phyloP scores from a whole-genome alignment of 2,797 vertebrate genomes.

The Mormyrus hasselquistii region DNA sequence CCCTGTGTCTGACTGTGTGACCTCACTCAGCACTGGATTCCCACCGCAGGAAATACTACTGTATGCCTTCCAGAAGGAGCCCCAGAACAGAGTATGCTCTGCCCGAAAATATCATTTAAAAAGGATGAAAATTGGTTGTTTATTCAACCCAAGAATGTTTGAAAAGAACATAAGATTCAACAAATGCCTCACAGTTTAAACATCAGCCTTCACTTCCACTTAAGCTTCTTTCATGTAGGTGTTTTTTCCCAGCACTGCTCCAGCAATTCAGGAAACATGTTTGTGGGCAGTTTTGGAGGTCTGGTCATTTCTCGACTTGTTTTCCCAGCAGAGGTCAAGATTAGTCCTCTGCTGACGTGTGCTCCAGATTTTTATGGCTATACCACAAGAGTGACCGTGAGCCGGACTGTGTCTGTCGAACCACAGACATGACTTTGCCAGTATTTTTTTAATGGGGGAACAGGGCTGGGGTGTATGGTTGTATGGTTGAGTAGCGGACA shows the following conservation, averaged over 20 bases:
- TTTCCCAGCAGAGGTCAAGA: slow-evolving; percentile 3
- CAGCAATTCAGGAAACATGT: background rate
- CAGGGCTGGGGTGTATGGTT: background rate
- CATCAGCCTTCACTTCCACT: background rate
- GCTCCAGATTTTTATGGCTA: background rate
- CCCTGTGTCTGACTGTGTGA: background rate
- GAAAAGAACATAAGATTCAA: background rate
- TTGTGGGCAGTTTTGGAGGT: background rate
- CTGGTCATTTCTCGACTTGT: background rate
- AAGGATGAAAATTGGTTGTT: background rate
- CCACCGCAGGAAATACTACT: background rate
- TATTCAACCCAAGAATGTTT: background rate
- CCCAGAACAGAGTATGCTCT: background rate
- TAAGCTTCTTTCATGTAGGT: background rate
- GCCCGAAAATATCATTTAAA: background rate
- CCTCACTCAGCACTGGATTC: background rate
- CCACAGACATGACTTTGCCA: background rate
- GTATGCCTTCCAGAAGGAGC: background rate
- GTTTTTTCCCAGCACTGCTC: background rate
- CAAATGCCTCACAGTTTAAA: slow-evolving; percentile 2
- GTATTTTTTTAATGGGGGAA: background rate
- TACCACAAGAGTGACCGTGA: background rate
- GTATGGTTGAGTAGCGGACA: background rate
- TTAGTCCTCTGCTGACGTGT: background rate
- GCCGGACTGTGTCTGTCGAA: background rate